Evolutionary conservation across 2,113 vertebrate species (phyloP).

Genomic region (Gallinago jamesoni): DNA sequence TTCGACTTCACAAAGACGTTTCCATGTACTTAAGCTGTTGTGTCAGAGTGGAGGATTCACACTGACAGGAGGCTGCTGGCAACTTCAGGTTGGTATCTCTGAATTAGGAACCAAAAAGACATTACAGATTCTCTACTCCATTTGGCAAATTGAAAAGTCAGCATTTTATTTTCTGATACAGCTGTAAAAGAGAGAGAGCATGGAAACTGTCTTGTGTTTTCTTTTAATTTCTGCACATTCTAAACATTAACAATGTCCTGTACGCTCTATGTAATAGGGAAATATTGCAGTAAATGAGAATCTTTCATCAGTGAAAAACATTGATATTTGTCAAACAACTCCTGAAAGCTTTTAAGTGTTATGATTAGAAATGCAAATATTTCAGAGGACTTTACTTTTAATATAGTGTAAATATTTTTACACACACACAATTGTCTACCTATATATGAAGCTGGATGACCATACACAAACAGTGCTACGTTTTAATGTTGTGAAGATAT

Average conservation of each 20-base stretch:
- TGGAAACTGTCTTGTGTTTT: slow-evolving; percentile 8
- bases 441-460: neutral
- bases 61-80: neutral
- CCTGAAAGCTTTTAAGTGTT: neutral
- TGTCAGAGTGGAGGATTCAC: neutral
- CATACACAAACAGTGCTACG: neutral
- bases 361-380: slow-evolving; percentile 6
- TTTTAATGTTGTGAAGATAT: neutral
- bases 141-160: slow-evolving; percentile 3
- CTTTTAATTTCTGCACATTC: slow-evolving; percentile 46
- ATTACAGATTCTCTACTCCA: neutral
- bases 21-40: neutral
- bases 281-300: neutral
- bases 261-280: neutral
- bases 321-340: neutral
- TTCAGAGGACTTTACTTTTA: neutral
- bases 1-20: neutral
- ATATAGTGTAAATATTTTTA: neutral
- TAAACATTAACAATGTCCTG: neutral
- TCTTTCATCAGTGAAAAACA: neutral
- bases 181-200: neutral
- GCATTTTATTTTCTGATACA: neutral
- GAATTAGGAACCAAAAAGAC: neutral
- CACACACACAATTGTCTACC: neutral
- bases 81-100: neutral